These are phyloP conservation scores for Cantharis rustica DNA, from an alignment of 2,888 invertebrate genomes.

Conservation along the genomic window DNA sequence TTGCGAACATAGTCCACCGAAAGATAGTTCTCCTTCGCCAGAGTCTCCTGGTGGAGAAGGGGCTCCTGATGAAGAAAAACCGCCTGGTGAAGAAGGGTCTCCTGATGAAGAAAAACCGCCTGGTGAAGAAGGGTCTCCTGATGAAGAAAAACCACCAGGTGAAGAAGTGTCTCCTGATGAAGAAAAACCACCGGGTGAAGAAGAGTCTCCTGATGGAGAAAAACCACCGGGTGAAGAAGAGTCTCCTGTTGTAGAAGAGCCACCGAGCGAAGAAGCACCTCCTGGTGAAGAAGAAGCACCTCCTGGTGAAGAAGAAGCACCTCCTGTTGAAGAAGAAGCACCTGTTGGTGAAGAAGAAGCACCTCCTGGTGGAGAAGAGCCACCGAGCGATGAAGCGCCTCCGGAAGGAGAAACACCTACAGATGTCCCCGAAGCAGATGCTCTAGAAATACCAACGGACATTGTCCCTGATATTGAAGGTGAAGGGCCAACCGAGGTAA, in stretches of 20 bases:
- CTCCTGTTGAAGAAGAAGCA: background rate
- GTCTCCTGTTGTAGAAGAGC: background rate
- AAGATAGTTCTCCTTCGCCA: no score
- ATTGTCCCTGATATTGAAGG: background rate
- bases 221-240: background rate
- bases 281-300: background rate
- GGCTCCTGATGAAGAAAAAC: background rate
- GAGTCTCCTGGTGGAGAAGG: background rate
- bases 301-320: background rate
- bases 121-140: background rate
- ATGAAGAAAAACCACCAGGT: background rate
- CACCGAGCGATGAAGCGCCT: no score
- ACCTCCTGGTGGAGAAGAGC: no score
- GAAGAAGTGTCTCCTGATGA: background rate
- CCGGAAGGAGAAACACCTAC: background rate
- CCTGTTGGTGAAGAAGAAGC: background rate
- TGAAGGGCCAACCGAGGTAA: background rate
- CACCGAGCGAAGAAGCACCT: background rate
- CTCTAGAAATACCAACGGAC: background rate
- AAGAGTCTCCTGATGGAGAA: background rate
- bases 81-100: background rate
- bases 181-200: background rate
- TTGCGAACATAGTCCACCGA: no score
- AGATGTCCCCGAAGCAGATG: background rate
- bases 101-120: background rate